Conservation (phyloP, 2,888 invertebrate genomes). For the Nymphalis polychloros region DNA sequence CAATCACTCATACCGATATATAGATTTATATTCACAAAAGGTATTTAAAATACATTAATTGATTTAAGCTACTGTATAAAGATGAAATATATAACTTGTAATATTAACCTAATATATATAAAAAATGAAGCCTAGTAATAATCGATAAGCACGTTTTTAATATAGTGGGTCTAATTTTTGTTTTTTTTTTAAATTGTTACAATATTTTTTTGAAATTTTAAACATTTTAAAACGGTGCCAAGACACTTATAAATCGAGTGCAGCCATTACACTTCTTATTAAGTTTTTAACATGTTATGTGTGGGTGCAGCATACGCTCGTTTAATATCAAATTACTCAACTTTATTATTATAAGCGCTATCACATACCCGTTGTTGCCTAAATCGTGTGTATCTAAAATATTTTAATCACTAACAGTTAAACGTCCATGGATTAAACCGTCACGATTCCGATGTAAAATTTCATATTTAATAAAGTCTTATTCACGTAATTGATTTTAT, state of each 20-base stretch:
- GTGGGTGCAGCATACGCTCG: too few species aligned
- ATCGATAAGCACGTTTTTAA: too few species aligned
- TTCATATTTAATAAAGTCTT: conserved; percentile 6
- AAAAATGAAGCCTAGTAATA: too few species aligned
- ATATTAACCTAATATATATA: too few species aligned
- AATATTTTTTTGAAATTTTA: too few species aligned
- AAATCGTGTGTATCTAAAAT: conserved; percentile 38
- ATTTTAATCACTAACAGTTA: conserved; percentile 29
- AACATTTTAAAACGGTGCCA: background rate
- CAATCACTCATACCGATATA: background rate
- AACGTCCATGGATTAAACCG: conserved; percentile 19
- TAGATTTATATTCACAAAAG: background rate
- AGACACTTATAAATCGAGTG: background rate
- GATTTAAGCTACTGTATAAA: too few species aligned
- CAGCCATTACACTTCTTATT: too few species aligned
- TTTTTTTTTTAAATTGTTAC: too few species aligned
- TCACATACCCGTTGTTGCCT: conserved; percentile 31
- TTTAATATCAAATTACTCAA: background rate
- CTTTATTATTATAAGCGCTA: background rate
- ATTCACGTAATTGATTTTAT: conserved; percentile 7
- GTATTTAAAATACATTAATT: too few species aligned
- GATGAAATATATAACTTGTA: too few species aligned
- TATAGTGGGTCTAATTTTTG: too few species aligned
- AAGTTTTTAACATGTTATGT: too few species aligned
- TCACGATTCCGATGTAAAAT: conserved; percentile 12